Percentiles rank a stretch among this genome's conserved stretches.
Conservation (phyloP, 30 jellyfish, hydroid and myxozoan genomes). For the Clytia hemisphaerica region DNA sequence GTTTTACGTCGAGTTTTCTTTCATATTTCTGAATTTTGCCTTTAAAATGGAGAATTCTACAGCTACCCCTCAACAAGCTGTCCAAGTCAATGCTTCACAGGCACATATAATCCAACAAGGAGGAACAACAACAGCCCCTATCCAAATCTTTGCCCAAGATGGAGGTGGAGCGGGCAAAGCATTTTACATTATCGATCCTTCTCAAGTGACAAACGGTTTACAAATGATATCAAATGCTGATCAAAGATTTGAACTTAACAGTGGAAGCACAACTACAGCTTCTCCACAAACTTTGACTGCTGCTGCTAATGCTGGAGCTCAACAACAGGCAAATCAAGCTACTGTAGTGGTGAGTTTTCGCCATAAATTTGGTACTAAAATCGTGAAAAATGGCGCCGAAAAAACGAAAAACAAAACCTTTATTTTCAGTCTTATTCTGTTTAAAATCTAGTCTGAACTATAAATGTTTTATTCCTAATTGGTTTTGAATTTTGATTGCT, state of each 20-base stretch:
- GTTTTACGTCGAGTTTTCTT: no score
- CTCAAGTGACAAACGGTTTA: conserved; percentile 60
- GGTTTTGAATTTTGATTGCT: not conserved
- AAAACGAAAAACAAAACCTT: no score
- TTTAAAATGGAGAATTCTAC: conserved; percentile 5
- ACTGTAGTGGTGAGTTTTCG: conserved; percentile 10
- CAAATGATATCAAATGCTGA: conserved; percentile 71
- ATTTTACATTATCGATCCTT: conserved; percentile 74
- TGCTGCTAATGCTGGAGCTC: conserved; percentile 25
- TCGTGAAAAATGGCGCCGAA: no score
- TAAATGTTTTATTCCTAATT: not conserved
- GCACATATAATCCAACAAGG: conserved; percentile 6
- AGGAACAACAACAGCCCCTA: conserved; percentile 1
- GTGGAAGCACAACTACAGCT: not conserved
- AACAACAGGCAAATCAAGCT: conserved; percentile 7
- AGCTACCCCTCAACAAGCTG: not conserved
- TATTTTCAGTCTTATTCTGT: no score
- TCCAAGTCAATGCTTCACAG: conserved; percentile 16
- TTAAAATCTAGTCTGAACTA: not conserved
- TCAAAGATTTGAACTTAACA: conserved; percentile 47
- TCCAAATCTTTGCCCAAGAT: conserved; percentile 74
- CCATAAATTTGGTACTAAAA: no score
- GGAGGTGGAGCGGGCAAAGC: conserved; percentile 67
- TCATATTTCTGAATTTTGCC: not conserved
- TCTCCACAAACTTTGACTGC: conserved; percentile 13